Percentiles rank a stretch among this genome's conserved stretches.
These are phyloP conservation scores for Drosophila cracens DNA, from an alignment of 2,888 invertebrate species.

Conservation along the genomic window DNA sequence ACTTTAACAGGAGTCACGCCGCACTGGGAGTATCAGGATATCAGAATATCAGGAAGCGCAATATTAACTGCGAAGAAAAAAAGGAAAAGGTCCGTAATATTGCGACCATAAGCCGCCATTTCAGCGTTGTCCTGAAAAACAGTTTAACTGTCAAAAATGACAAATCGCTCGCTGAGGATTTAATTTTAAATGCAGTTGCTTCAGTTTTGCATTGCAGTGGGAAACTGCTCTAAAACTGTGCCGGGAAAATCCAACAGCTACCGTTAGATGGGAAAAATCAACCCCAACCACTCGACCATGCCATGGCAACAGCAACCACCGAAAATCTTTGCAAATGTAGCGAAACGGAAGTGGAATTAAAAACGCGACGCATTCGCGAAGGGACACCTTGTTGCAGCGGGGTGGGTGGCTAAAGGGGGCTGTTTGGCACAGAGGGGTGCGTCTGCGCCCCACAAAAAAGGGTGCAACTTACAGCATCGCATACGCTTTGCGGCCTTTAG, in stretches of 20 bases:
- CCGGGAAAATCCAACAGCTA: slow-evolving; percentile 37
- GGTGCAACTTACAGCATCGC: slow-evolving; percentile 39
- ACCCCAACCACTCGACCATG: background rate
- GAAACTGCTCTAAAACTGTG: slow-evolving; percentile 57
- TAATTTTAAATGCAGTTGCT: slow-evolving; percentile 76
- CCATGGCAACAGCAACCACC: slow-evolving; percentile 63
- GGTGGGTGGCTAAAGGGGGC: background rate
- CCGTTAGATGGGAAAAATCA: slow-evolving; percentile 50
- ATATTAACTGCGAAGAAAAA: slow-evolving; percentile 27
- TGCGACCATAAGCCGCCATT: slow-evolving; percentile 68
- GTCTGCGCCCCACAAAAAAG: slow-evolving; percentile 21
- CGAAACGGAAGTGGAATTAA: slow-evolving; percentile 63
- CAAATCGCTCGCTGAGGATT: slow-evolving; percentile 77
- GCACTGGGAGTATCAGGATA: slow-evolving; percentile 56
- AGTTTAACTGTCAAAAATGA: slow-evolving; percentile 79
- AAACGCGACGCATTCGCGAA: slow-evolving; percentile 48
- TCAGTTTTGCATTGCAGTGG: slow-evolving; percentile 61
- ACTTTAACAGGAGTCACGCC: slow-evolving; percentile 57
- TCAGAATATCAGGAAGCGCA: slow-evolving; percentile 39
- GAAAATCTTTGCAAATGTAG: slow-evolving; percentile 53
- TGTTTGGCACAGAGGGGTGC: slow-evolving; percentile 35
- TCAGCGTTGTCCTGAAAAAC: slow-evolving; percentile 54
- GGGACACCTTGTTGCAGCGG: slow-evolving; percentile 52
- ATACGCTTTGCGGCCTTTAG: slow-evolving; percentile 22
- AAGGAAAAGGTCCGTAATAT: slow-evolving; percentile 42